Evolutionary conservation across 2,888 invertebrate genomes (phyloP).

Genomic region (Himalopsyche tibetana): DNA sequence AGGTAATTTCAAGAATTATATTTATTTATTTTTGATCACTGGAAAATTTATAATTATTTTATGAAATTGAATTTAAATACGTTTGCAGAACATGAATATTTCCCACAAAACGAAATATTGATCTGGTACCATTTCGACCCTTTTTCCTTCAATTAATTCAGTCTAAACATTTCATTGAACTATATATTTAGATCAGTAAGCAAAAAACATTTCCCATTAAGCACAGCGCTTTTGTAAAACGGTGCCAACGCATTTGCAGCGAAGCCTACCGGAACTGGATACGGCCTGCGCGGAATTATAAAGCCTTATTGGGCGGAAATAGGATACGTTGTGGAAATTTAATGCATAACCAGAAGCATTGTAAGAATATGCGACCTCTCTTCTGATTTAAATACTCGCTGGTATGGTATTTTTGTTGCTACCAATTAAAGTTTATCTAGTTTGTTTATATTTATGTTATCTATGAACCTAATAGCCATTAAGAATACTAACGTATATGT

Average conservation of each 20-base stretch:
- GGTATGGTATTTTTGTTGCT: slow-evolving; percentile 33
- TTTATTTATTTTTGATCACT: too few species aligned
- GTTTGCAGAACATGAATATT: too few species aligned
- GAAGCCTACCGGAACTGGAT: slow-evolving; percentile 53
- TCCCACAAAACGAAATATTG: too few species aligned
- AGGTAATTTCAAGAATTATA: too few species aligned
- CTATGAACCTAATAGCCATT: not conserved
- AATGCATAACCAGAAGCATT: slow-evolving; percentile 50
- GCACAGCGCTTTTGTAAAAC: slow-evolving; percentile 13
- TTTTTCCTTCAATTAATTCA: too few species aligned
- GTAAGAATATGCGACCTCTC: slow-evolving; percentile 35
- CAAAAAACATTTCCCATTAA: not conserved
- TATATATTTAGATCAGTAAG: not conserved
- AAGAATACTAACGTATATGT: not conserved
- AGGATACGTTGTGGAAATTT: slow-evolving; percentile 52
- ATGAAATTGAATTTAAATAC: too few species aligned
- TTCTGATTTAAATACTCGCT: slow-evolving; percentile 43
- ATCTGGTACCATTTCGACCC: too few species aligned
- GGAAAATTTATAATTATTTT: too few species aligned
- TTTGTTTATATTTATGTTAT: slow-evolving; percentile 10
- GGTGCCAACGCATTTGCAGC: slow-evolving; percentile 38
- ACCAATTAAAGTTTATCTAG: not conserved
- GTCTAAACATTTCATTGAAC: not conserved
- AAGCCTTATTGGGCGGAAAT: slow-evolving; percentile 55
- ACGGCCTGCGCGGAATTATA: slow-evolving; percentile 43